Evolutionary conservation across 2,797 vertebrate genomes (phyloP), one percentile per base, ranked within the genome.

Genomic region (Hoplostethus atlanticus): DNA sequence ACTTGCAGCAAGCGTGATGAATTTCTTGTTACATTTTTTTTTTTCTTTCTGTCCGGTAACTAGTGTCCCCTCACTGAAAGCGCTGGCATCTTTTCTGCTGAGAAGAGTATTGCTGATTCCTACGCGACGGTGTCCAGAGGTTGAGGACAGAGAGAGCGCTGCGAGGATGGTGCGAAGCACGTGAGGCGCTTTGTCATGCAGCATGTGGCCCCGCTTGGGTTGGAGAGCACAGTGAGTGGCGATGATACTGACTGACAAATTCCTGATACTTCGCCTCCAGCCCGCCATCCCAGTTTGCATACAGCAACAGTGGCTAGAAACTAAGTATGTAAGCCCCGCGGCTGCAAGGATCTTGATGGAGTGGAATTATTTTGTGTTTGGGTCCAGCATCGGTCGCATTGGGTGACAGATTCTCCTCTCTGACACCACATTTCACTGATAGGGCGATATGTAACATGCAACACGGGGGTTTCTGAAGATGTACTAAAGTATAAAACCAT

Each of bases 1-100:
- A 84, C 68, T 87, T 81, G 66, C 68, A 81, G 77, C 13, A 16
- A 21, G 17, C 72, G 61, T 76, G 73, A 80, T 87, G 62, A 79
- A 74, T 80, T 76, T 74, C 64, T 68, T 77, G 79, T 76, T 81
- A 47, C 46, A 6, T 67, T 31, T 62, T 50, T 55, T 40, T 64
- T 12, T 57, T 12, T 57, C 31, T 55, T 44, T 72, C 42, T 67
- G 25, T 28, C 1, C 34, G 28, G 28, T 28, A 60, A 48, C 28
- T 17, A 53, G 30, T 58, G 21, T 51, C 21, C 71, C 57, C 56
- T 64, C 68, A 73, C 36, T 55, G 66, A 38, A 70, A 64, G 69
- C 47, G 25, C 73, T 44, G 56, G 47, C 58, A 34, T 21, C 42
- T 21, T 53, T 64, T 50, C 65, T 13, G 31, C 68, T 8, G 52